Evolutionary conservation across 2,797 vertebrate species (phyloP).

Genomic region (Rhodeus uyekii): DNA sequence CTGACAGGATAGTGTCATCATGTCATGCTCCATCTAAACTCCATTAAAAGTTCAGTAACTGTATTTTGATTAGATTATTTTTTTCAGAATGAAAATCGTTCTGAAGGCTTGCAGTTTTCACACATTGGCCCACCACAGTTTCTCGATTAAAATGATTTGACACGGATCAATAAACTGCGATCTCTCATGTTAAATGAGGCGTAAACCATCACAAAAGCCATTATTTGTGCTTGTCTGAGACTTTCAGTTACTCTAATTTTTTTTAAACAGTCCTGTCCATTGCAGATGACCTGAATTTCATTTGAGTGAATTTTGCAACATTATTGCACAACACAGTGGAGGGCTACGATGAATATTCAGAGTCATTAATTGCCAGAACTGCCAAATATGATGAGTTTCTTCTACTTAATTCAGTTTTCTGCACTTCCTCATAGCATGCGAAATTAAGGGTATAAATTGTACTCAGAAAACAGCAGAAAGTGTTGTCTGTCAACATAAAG

Average conservation of each 20-base stretch:
- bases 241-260: not conserved
- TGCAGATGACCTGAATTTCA: not conserved
- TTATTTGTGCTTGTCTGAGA: not conserved
- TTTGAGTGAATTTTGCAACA: not conserved
- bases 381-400: not conserved
- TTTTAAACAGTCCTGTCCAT: too few relatives aligned
- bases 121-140: not conserved
- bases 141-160: conserved; percentile 16
- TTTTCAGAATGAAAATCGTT: not conserved
- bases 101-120: conserved; percentile 1
- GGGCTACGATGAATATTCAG: not conserved
- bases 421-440: not conserved
- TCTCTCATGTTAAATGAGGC: not conserved
- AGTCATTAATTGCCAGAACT: not conserved
- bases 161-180: conserved; percentile 22
- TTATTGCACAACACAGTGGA: not conserved
- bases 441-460: not conserved
- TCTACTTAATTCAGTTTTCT: not conserved
- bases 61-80: conserved; percentile 8
- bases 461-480: not conserved
- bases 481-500: not conserved
- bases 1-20: not conserved
- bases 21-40: not conserved
- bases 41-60: not conserved
- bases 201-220: conserved; percentile 13